A percentile compares a stretch with the other conserved stretches of the same genome.
phyloP scores from a whole-genome alignment of 2,797 vertebrate genomes.

The Tiaroga cobitis region DNA sequence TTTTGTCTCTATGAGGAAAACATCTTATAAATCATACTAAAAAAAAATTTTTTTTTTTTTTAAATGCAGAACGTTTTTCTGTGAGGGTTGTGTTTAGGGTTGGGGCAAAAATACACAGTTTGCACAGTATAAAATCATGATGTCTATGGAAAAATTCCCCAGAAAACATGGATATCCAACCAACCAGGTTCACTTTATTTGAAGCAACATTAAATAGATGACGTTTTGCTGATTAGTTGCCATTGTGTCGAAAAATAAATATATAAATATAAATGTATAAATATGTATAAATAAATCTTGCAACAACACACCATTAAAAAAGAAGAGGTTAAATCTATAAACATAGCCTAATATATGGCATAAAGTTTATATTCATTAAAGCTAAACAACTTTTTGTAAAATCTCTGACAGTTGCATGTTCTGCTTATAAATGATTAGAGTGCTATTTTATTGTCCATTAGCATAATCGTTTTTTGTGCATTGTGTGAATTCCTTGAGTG shows the following conservation, averaged over 20 bases:
- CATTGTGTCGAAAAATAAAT: background rate
- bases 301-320: background rate
- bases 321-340: background rate
- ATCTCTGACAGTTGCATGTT: background rate
- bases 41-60: no score
- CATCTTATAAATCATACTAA: no score
- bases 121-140: background rate
- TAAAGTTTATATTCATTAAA: background rate
- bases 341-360: background rate
- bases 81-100: background rate
- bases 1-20: background rate
- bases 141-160: no score
- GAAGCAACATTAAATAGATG: background rate
- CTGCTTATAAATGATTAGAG: background rate
- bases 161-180: background rate
- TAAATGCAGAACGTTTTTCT: no score
- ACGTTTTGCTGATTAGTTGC: background rate
- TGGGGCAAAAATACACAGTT: background rate
- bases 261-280: no score
- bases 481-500: background rate
- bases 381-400: background rate
- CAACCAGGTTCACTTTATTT: background rate
- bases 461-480: slow-evolving; percentile 7
- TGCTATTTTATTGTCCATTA: slow-evolving; percentile 2
- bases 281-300: background rate